Evolutionary conservation across 2,797 vertebrate genomes (phyloP), one percentile per base, ranked within the genome.

Genomic region (Girardinus metallicus): DNA sequence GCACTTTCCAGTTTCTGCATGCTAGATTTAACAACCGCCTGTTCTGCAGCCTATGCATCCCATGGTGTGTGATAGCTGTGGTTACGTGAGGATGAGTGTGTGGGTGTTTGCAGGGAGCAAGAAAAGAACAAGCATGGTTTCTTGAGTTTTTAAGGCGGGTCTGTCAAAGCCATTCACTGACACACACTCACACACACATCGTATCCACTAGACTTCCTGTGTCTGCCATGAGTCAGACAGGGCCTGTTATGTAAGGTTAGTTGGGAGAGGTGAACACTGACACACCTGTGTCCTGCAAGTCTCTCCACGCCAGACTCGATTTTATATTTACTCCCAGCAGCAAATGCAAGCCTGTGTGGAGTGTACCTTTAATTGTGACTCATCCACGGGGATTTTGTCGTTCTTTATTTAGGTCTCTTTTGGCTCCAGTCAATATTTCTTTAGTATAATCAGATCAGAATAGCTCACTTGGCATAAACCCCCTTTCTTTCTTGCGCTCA

Each of bases 211-310:
- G 83, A 92, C 79, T 86, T 91, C 86, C 90, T 84, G 85, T 84
- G 85, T 89, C 85, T 83, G n/a, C 76, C 57, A 4, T 91, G 90
- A 91, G 70, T 92, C 89, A 92, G 77, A 83, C 80, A 72, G 66
- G 81, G 82, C 23, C 31, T 71, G 60, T 90, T 91, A 86, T 77
- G 73, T 83, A 90, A 92, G 70, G 68, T 83, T 29, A 26, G 44
- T 85, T 46, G 2, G 71, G 74, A 39, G 60, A 79, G 5, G 73
- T 66, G 73, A 76, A 46, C 75, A 76, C 55, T 75, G 51, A 75
- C 84, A 91, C 90, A 91, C 88, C 89, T 89, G 85, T 84, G 75
- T 5, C 53, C 18, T 31, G 55, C 74, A 60, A 74, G 29, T 72
- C 75, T 77, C 46, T 74, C 60, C 44, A 53, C 81, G 60, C 18